Evolutionary conservation across 2,113 vertebrate genomes (phyloP).

Genomic region (Motacilla tschutschensis): DNA sequence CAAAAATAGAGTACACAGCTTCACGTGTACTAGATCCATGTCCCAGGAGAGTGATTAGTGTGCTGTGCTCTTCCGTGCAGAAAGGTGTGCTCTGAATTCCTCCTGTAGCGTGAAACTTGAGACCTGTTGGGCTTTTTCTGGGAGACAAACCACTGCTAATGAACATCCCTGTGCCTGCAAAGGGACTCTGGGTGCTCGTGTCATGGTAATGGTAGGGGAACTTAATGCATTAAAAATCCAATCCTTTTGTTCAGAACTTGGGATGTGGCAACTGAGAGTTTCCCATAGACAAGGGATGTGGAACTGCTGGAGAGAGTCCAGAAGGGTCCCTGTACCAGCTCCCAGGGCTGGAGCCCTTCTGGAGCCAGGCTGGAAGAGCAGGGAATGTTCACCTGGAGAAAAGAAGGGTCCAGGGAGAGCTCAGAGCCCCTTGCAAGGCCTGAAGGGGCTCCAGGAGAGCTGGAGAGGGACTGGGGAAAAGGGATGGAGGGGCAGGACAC

Average conservation of each 20-base stretch:
- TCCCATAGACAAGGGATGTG: rapidly evolving
- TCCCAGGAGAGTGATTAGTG: slow-evolving; percentile 65
- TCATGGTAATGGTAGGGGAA: rapidly evolving
- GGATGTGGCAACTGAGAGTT: background rate
- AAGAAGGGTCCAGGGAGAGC: background rate
- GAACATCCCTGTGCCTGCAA: background rate
- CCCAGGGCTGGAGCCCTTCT: background rate
- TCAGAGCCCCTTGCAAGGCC: background rate
- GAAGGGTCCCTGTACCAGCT: background rate
- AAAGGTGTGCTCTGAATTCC: slow-evolving; percentile 14
- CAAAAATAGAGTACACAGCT: slow-evolving; percentile 71
- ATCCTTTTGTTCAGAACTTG: no score
- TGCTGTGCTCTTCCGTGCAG: slow-evolving; percentile 67
- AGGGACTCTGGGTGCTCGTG: background rate
- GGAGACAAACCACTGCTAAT: background rate
- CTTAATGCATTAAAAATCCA: background rate
- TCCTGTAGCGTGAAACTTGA: slow-evolving; percentile 61
- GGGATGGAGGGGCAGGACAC: background rate
- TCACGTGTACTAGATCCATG: slow-evolving; percentile 32
- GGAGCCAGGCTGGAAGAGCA: background rate
- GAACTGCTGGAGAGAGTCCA: background rate
- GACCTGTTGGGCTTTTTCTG: slow-evolving; percentile 68
- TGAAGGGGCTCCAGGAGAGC: background rate
- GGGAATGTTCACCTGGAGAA: rapidly evolving
- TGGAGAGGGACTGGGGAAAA: background rate